Base-by-base conservation (phyloP, 2,888 invertebrate genomes). In the Crematogaster levior region DNA sequence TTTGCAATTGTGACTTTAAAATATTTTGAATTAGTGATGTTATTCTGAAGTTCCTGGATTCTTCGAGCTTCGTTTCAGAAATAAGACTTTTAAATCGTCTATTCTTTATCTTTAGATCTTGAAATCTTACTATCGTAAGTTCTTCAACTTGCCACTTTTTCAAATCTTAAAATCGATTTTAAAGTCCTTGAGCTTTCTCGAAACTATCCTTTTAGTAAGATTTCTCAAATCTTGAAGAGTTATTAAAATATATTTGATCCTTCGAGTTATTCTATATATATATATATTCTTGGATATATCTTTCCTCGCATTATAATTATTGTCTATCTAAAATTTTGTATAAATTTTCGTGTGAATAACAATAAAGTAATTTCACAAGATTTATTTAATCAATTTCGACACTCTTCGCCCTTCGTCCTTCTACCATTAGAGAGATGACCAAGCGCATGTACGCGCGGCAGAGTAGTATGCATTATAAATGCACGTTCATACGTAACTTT, bases 401-500 rank as follows among this genome's bases (percentile, higher is more conserved):
- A 1, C 4, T 51, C n/a, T 27, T 68, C n/a, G 21, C 40, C 61
- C 51, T 61, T 83, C 53, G 56, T 68, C 72, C 24, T 40, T 68
- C 72, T 56, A 34, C 5, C 43, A 34, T 79, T 72, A 79, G 43
- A 56, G 72, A 79, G 34, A 56, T 70, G 77, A 68, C 51, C 75
- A 37, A 48, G 9, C 63, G 63, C 68, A 48, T 51, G 66, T 75
- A 53, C 43, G 27, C 51, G 18, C 27, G 53, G 53, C 43, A 24
- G 15, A 30, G 27, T 15, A 6, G 40, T 21, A 27, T 51, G 27
- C 30, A 21, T 85, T 87, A 87, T 73, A 82, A 83, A 84, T 75
- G 74, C 80, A 53, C 61, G 65, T 79, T 79, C 68, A 77, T 86
- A 88, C 82, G 85, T 83, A 87, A 89, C 84, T 86, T 88, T 88